Conservation (phyloP, 2,888 invertebrate species). For the Trachelus stipa region DNA sequence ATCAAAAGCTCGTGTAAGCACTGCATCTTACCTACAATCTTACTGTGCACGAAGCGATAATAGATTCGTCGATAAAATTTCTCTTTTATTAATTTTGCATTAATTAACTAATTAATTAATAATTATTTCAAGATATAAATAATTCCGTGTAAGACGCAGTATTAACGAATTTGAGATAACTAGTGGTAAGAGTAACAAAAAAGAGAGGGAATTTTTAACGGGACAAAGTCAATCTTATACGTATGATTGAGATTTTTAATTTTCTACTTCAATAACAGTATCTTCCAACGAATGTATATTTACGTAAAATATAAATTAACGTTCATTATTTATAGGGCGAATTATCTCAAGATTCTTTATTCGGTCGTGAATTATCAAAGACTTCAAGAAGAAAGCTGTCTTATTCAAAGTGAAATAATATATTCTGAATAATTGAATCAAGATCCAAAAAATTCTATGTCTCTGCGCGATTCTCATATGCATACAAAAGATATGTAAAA, state of each 20-base stretch:
- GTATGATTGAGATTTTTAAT: background rate
- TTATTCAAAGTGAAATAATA: background rate
- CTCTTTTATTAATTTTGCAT: background rate
- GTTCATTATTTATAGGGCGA: background rate
- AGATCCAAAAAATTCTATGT: background rate
- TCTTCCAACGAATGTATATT: background rate
- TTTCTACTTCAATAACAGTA: background rate
- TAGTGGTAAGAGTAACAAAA: background rate
- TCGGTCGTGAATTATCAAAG: background rate
- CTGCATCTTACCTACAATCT: background rate
- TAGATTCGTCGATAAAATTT: background rate
- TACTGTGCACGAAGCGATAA: background rate
- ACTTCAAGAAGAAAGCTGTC: background rate
- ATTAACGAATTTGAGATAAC: background rate
- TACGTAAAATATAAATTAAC: background rate
- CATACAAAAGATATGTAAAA: background rate
- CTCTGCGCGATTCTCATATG: background rate
- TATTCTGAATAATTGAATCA: background rate
- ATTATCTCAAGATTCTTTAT: background rate
- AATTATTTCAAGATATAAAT: background rate
- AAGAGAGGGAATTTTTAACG: background rate
- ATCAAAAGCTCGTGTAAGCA: background rate
- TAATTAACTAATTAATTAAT: background rate
- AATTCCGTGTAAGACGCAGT: background rate
- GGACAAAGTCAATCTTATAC: background rate